phyloP scores from a whole-genome alignment of 2,888 invertebrate genomes.

The Choristoneura rosaceana region DNA sequence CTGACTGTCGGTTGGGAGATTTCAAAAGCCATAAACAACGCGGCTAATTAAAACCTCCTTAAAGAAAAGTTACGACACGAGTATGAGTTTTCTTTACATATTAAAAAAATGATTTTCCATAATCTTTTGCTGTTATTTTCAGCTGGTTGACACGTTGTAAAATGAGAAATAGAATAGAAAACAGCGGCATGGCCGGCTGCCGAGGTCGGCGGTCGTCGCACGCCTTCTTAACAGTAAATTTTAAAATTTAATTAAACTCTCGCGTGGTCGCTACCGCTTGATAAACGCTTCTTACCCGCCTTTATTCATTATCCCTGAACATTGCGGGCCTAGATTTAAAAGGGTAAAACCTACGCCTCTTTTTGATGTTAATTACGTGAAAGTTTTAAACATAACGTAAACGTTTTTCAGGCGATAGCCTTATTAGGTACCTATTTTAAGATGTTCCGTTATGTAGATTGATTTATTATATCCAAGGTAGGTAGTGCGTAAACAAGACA shows the following conservation, averaged over 20 bases:
- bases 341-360: constrained; percentile 30
- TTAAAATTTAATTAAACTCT: constrained; percentile 80
- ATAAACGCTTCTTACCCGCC: constrained; percentile 71
- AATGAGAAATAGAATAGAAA: constrained; percentile 60
- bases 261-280: constrained; percentile 72
- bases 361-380: constrained; percentile 35
- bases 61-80: too few relatives aligned
- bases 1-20: too few relatives aligned
- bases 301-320: constrained; percentile 58
- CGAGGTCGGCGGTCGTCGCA: constrained; percentile 58
- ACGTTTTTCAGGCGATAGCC: not conserved
- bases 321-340: constrained; percentile 44
- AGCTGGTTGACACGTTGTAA: constrained; percentile 42
- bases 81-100: too few relatives aligned
- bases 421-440: not conserved
- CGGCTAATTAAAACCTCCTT: too few relatives aligned
- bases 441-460: not conserved
- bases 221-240: constrained; percentile 75
- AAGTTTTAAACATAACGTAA: constrained; percentile 13
- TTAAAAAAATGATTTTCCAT: not conserved
- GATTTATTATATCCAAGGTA: not conserved
- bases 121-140: not conserved
- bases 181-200: constrained; percentile 55
- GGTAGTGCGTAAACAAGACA: too few relatives aligned
- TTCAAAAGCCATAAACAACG: too few relatives aligned